Percentiles rank a stretch among this genome's conserved stretches.
Conservation (phyloP, 2,113 vertebrate genomes). For the Dromas ardeola region DNA sequence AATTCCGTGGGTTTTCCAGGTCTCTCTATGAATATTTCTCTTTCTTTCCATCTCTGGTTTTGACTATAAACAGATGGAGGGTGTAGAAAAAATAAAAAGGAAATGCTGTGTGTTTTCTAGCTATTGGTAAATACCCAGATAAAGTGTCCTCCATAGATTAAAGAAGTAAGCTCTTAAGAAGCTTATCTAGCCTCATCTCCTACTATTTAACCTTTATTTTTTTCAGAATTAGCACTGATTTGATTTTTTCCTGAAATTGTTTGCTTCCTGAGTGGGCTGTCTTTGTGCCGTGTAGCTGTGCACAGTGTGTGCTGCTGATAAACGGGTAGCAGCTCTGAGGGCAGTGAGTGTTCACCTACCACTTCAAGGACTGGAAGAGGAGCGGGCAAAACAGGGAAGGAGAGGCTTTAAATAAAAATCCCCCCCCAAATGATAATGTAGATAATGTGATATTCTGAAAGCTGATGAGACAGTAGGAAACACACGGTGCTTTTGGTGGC, state of each 20-base stretch:
- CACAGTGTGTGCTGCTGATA: not conserved
- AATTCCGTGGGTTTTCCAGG: not conserved
- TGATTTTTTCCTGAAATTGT: not conserved
- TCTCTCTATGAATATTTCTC: not conserved
- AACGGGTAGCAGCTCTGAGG: not conserved
- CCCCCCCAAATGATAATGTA: not conserved
- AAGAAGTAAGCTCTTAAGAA: slow-evolving; percentile 44
- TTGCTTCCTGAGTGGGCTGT: not conserved
- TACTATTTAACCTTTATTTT: not conserved
- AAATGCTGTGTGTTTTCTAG: not conserved
- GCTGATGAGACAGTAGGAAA: not conserved
- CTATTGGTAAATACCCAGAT: slow-evolving; percentile 18
- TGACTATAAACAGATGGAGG: not conserved
- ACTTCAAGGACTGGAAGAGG: not conserved
- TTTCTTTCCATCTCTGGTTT: not conserved
- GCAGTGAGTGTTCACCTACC: fast-evolving
- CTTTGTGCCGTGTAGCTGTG: not conserved
- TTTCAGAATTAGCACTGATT: not conserved
- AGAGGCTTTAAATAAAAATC: not conserved
- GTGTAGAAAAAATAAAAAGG: not conserved
- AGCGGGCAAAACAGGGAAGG: not conserved
- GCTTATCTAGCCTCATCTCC: slow-evolving; percentile 16
- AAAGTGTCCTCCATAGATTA: not conserved
- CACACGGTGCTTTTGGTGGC: not conserved
- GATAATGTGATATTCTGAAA: not conserved